These are phyloP conservation scores for Aspidiotus destructor DNA, from an alignment of 2,888 invertebrate species.

Conservation along the genomic window DNA sequence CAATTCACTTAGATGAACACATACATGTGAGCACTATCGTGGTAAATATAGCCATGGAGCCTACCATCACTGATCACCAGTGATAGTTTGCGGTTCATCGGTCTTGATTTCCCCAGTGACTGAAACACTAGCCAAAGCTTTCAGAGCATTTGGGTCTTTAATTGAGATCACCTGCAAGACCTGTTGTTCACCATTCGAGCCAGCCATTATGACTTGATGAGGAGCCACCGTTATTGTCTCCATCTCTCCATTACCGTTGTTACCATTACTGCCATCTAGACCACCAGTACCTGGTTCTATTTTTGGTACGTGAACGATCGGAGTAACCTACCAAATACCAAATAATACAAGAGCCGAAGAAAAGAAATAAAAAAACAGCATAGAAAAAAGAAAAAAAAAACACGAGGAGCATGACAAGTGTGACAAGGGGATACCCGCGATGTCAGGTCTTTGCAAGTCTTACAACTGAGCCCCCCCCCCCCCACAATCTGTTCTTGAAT, in stretches of 20 bases:
- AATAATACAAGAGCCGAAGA: background rate
- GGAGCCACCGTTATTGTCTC: conserved; percentile 43
- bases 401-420: too few species aligned
- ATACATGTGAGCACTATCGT: too few species aligned
- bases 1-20: too few species aligned
- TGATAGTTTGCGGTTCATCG: conserved; percentile 27
- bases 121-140: conserved; percentile 30
- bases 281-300: conserved; percentile 60
- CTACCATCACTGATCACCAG: conserved; percentile 18
- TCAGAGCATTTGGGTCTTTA: conserved; percentile 71
- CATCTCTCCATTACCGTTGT: conserved; percentile 35
- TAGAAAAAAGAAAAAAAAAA: too few species aligned
- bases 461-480: too few species aligned
- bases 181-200: conserved; percentile 61
- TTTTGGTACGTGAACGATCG: conserved; percentile 72
- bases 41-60: too few species aligned
- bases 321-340: conserved; percentile 46
- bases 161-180: conserved; percentile 73
- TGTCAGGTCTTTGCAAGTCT: too few species aligned
- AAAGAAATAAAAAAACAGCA: too few species aligned
- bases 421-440: too few species aligned
- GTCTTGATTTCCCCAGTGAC: conserved; percentile 23
- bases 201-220: conserved; percentile 71
- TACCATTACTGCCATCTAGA: conserved; percentile 58
- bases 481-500: too few species aligned